Conservation (phyloP, 1,140 invertebrate genomes). For the Lutraria rhynchaena region DNA sequence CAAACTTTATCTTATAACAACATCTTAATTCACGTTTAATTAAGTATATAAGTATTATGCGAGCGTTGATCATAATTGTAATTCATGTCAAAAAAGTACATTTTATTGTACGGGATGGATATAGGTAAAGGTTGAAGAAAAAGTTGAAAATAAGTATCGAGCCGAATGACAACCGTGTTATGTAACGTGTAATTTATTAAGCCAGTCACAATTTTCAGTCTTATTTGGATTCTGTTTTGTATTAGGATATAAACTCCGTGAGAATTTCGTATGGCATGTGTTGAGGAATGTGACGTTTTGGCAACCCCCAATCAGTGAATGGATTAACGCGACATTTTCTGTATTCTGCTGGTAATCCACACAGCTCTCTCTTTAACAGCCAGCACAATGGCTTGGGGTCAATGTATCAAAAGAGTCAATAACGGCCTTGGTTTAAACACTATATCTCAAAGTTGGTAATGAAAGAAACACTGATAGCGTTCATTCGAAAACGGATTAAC, state of each 20-base stretch:
- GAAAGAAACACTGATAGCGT: conserved; percentile 7
- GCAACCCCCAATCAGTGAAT: background rate
- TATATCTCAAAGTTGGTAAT: background rate
- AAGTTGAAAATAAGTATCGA: too few relatives aligned
- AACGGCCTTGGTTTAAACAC: conserved; percentile 14
- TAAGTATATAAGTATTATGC: conserved; percentile 2
- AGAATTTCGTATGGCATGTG: background rate
- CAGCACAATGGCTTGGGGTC: background rate
- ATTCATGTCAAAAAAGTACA: too few relatives aligned
- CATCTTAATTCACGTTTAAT: conserved; percentile 49
- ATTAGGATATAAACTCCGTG: background rate
- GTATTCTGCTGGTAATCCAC: background rate
- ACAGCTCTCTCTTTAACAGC: background rate
- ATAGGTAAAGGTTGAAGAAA: too few relatives aligned
- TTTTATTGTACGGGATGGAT: too few relatives aligned
- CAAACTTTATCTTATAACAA: conserved; percentile 25
- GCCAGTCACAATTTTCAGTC: too few relatives aligned
- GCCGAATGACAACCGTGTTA: too few relatives aligned
- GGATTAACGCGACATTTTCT: conserved; percentile 8
- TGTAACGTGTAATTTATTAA: too few relatives aligned
- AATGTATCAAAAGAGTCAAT: background rate
- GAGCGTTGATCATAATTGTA: background rate
- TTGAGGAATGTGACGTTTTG: conserved; percentile 6
- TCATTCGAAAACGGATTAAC: conserved; percentile 31
- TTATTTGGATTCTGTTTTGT: background rate